A percentile compares a stretch with the other conserved stretches of the same genome.
These are phyloP conservation scores for Drosophila anomalipes DNA, from an alignment of 2,888 invertebrate species.

Conservation along the genomic window DNA sequence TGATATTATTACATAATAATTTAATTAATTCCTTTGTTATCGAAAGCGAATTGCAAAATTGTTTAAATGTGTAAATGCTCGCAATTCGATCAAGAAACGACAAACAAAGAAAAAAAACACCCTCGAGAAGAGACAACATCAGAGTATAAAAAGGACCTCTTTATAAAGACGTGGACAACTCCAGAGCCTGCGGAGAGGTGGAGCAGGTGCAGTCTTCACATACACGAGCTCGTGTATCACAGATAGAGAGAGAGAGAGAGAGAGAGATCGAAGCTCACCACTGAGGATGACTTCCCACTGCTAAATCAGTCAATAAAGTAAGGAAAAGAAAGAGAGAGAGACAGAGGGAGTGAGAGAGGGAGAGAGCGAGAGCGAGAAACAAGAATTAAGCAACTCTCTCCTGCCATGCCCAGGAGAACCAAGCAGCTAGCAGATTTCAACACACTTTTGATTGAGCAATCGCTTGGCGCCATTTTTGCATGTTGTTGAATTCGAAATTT, in stretches of 20 bases:
- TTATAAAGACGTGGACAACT: constrained; percentile 1
- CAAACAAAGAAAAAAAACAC: constrained; percentile 2
- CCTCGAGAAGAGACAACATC: background rate
- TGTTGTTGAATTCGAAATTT: constrained; percentile 59
- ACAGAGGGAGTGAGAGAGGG: background rate
- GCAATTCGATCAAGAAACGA: constrained; percentile 9
- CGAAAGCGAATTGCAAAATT: constrained; percentile 35
- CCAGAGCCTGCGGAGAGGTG: background rate
- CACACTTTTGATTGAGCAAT: constrained; percentile 11
- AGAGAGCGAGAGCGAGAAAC: background rate
- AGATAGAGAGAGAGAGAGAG: constrained; percentile 1
- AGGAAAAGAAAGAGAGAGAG: background rate
- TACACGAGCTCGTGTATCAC: constrained; percentile 8
- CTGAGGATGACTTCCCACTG: constrained; percentile 16
- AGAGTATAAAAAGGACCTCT: background rate
- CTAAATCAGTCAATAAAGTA: constrained; percentile 20
- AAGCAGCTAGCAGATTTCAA: background rate
- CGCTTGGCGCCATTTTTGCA: constrained; percentile 61
- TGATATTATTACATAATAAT: constrained; percentile 66
- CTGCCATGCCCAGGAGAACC: constrained; percentile 17
- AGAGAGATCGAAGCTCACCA: constrained; percentile 15
- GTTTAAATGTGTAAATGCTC: constrained; percentile 36
- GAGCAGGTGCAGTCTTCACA: background rate
- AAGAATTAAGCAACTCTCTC: constrained; percentile 9
- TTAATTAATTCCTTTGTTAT: constrained; percentile 60